These are phyloP conservation scores for Sprattus sprattus DNA, from an alignment of 2,113 vertebrate species.

Conservation along the genomic window DNA sequence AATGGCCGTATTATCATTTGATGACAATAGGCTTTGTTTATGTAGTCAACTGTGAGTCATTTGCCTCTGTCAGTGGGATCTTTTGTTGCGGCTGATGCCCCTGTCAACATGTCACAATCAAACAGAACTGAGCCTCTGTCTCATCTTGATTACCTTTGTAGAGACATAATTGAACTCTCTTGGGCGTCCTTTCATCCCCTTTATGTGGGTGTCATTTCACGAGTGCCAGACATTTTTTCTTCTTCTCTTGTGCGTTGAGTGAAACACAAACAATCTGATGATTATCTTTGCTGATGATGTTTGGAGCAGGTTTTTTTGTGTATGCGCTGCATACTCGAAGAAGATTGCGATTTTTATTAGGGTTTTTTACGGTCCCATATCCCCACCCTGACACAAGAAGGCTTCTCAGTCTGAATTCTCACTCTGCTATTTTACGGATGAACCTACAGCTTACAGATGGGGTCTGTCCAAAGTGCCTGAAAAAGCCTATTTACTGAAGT, in stretches of 20 bases:
- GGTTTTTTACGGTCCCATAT: not conserved
- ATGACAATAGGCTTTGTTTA: conserved; percentile 11
- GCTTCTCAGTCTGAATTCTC: not conserved
- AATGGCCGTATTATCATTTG: not conserved
- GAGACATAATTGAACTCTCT: conserved; percentile 9
- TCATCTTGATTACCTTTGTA: conserved; percentile 17
- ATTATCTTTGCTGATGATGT: not conserved
- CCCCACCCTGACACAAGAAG: not conserved
- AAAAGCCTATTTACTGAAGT: not conserved
- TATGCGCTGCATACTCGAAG: not conserved
- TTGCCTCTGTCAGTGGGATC: conserved; percentile 24
- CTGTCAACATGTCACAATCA: conserved; percentile 18
- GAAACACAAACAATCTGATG: conserved; percentile 8
- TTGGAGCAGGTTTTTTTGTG: not conserved
- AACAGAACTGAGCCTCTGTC: not conserved
- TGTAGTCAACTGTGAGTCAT: conserved; percentile 22
- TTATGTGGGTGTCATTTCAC: conserved; percentile 6
- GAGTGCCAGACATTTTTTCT: not conserved
- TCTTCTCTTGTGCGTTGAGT: not conserved
- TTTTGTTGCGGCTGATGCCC: not conserved
- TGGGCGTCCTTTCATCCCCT: not conserved
- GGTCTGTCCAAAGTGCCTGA: not conserved
- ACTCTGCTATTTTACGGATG: not conserved
- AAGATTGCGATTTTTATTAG: not conserved
- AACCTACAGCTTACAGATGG: not conserved